Percentiles rank a stretch among this genome's conserved stretches.
Evolutionary conservation across 2,113 vertebrate species (phyloP).

Genomic region (Dromiciops gliroides): DNA sequence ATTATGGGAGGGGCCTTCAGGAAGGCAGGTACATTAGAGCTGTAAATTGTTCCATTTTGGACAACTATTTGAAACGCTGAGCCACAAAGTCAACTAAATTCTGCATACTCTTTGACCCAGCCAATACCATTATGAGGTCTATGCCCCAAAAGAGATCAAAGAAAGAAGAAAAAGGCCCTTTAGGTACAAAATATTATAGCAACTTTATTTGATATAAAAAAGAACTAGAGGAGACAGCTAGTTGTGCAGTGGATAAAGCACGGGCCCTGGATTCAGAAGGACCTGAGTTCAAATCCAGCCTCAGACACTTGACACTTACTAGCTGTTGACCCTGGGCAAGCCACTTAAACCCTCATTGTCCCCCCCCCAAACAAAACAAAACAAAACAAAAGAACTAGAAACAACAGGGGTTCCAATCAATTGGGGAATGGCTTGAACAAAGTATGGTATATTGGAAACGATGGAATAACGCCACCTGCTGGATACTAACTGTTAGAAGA

Average conservation of each 20-base stretch:
- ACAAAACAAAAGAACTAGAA: neutral
- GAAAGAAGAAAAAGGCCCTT: neutral
- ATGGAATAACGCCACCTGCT: too few species aligned
- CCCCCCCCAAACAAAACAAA: too few species aligned
- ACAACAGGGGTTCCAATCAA: neutral
- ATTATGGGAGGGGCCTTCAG: neutral
- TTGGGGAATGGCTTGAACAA: neutral
- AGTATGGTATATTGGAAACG: neutral
- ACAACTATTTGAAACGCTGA: neutral
- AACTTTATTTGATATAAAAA: too few species aligned
- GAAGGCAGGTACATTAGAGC: neutral
- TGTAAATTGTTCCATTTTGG: neutral
- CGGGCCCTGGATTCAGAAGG: too few species aligned
- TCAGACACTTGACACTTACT: too few species aligned
- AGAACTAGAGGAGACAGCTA: too few species aligned
- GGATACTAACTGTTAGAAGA: too few species aligned
- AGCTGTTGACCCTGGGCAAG: too few species aligned
- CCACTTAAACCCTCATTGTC: too few species aligned
- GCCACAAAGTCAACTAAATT: neutral
- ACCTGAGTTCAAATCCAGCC: too few species aligned
- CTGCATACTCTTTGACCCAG: neutral
- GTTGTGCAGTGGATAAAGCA: too few species aligned
- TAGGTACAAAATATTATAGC: neutral
- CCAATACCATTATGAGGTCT: neutral
- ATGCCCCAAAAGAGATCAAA: neutral